Evolutionary conservation across 2,113 vertebrate genomes (phyloP), one percentile per base, ranked within the genome.

Genomic region (Epinephelus lanceolatus): DNA sequence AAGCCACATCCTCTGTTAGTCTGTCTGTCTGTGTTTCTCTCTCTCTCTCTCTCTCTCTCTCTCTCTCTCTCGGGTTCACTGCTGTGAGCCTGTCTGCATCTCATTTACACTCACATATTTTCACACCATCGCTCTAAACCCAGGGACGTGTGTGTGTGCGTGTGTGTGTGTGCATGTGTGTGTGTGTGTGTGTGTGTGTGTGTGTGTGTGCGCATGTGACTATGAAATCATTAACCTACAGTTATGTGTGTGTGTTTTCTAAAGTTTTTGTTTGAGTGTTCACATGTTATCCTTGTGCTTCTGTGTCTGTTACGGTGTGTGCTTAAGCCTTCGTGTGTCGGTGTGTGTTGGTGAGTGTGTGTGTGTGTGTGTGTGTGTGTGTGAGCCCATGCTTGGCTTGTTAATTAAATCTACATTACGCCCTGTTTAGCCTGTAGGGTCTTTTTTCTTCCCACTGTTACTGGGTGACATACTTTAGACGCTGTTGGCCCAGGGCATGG

Each of bases 81-180:
- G 87, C 92, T 92, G 90, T 86, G 92, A 91, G 86, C 80, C 91
- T 93, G 94, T 92, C 94, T 95, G 94, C 90, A 93, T 94, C 95
- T 95, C 94, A 94, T 95, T 94, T 94, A 90, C 93, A 90, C 92
- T 90, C 92, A 87, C 91, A 92, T 92, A 85, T 91, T 93, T 95
- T 90, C 89, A 92, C 92, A 94, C 92, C 78, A 73, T 77, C 2
- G 65, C 75, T 80, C 76, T 66, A 65, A 85, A 87, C 87, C 77
- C 70, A 40, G 70, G 59, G 88, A 87, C 85, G 87, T 92, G 91
- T 86, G 62, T 75, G 40, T 11, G 40, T 9, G 10, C 1, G 40
- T 42, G 40, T 42, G 40, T 42, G 40, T 42, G 6, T 60, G 73
- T 75, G 78, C n/a, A n/a, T 78, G 68, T 75, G 55, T 40, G 40